Percentiles rank a stretch among this genome's conserved stretches.
Conservation (phyloP, 1,140 invertebrate genomes). For the Sesamia nonagrioides region DNA sequence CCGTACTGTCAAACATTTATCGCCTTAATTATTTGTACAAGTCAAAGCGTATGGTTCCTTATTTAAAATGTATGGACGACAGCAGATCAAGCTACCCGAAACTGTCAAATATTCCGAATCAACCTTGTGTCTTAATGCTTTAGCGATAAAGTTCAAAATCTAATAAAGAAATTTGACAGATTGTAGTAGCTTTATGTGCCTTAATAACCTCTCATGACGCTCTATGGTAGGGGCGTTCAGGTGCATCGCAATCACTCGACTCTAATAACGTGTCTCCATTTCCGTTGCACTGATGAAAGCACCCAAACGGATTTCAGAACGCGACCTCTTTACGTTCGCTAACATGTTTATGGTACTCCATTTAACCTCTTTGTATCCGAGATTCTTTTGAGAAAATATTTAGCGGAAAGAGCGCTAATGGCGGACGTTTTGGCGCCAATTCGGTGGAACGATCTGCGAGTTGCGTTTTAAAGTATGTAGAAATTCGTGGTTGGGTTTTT, state of each 20-base stretch:
- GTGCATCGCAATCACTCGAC: constrained; percentile 41
- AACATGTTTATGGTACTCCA: constrained; percentile 49
- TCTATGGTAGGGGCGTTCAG: constrained; percentile 19
- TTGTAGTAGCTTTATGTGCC: too few relatives aligned
- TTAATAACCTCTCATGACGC: background rate
- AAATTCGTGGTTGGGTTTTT: background rate
- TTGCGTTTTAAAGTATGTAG: constrained; percentile 18
- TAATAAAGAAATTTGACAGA: too few relatives aligned
- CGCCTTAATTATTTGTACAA: too few relatives aligned
- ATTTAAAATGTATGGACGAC: too few relatives aligned
- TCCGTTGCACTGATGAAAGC: constrained; percentile 50
- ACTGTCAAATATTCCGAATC: too few relatives aligned
- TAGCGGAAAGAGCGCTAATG: constrained; percentile 36
- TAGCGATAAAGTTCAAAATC: too few relatives aligned
- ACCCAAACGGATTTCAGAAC: constrained; percentile 41
- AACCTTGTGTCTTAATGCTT: too few relatives aligned
- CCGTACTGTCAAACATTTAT: background rate
- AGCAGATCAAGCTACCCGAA: too few relatives aligned
- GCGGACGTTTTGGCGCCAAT: constrained; percentile 48
- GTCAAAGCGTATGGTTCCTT: background rate
- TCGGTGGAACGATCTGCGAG: constrained; percentile 16
- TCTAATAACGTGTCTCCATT: constrained; percentile 50
- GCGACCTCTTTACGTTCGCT: constrained; percentile 44
- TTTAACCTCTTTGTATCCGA: constrained; percentile 46
- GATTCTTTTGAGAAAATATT: constrained; percentile 43